Evolutionary conservation across 2,888 invertebrate species (phyloP).

Genomic region (Pandemis heparana): DNA sequence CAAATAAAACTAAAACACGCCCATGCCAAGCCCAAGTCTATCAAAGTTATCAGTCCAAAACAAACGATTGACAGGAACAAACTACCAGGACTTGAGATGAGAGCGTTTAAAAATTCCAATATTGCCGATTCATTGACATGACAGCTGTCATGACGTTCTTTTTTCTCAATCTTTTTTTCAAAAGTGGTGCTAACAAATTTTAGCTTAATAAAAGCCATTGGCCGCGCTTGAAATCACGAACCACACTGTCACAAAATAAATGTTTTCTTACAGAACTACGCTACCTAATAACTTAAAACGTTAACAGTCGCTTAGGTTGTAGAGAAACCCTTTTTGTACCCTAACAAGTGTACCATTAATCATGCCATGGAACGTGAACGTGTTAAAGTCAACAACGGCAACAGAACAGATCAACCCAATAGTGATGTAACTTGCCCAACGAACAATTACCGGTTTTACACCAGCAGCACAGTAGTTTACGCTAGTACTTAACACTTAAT

Average conservation of each 20-base stretch:
- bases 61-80: background rate
- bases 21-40: background rate
- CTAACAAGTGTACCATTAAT: background rate
- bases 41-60: background rate
- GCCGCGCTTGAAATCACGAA: background rate
- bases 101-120: background rate
- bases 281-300: background rate
- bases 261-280: background rate
- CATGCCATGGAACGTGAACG: background rate
- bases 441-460: background rate
- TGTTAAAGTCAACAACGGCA: background rate
- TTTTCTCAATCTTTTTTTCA: constrained; percentile 20
- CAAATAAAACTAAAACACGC: background rate
- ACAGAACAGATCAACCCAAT: background rate
- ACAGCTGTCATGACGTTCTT: constrained; percentile 25
- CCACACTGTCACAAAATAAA: background rate
- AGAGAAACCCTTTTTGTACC: too few relatives aligned
- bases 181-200: background rate
- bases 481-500: background rate
- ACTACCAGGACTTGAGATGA: background rate
- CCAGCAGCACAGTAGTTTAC: background rate
- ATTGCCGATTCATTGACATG: background rate
- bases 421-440: background rate
- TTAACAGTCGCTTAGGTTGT: background rate
- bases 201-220: background rate